Base-by-base conservation (phyloP, 2,888 invertebrate species). In the Leptinotarsa haldemani region DNA sequence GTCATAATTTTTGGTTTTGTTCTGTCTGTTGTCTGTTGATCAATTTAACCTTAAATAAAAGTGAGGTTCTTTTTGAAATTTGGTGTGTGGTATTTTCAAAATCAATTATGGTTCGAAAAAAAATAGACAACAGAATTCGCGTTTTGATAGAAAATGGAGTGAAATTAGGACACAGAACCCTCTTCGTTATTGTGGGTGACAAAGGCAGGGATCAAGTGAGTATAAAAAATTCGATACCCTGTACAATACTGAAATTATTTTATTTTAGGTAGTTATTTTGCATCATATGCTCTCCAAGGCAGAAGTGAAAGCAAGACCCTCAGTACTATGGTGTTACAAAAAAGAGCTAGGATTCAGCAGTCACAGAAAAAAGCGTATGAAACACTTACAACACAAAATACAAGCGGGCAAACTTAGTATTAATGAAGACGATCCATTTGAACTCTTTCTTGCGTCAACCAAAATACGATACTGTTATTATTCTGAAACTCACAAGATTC, bases 251-350 rank as follows among this genome's bases (percentile, higher is more conserved):
- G 20, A 65, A 67, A 13, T 65, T 70, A 52, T 48, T 47, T 30
- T 67, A 13, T 73, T 78, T 64, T 82, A 97, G 97, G 95, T 98
- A 16, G 97, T 98, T 5, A 96, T 98, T 85, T 89, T 99, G 4
- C 98, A 99, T 89, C 98, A 99, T 85, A 98, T 99, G 93, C 88
- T 99, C 63, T 94, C 97, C 0, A 99, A 99, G 88, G 95, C 98
- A 1, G 93, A 94, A 67, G 94, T 98, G 0, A 97, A 97, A 88
- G 93, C 97, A 0, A 90, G 98, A 56, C 99, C 99, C 0, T 94
- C 94, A 61, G 97, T 99, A 1, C 88, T 99, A 13, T 99, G 99
- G 99, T 99, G 99, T 86, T 99, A 99, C 87, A 99, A 99, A 91
- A 98, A 92, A 78, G 90, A 90, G 78, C 83, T 90, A 56, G 90